Base-by-base conservation (phyloP, 2,797 vertebrate genomes). In the Odontamblyopus rebecca region DNA sequence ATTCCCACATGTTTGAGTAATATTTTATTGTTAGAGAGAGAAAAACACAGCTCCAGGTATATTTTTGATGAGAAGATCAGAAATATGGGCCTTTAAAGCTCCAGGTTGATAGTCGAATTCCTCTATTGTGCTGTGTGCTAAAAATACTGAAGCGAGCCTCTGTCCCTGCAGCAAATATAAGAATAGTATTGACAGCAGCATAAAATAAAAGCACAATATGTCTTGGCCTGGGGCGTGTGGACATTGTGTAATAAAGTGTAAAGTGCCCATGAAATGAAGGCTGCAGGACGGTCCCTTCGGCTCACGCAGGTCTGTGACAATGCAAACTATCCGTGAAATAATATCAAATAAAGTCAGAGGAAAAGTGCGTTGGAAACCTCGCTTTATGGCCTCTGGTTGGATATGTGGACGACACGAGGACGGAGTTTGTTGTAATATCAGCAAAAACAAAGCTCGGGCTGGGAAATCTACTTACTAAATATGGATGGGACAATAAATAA, bases 191-290 rank as follows among this genome's bases (percentile, higher is more conserved):
- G 81, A 82, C 62, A 60, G 54, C n/a, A 44, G 78, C 79, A 80
- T 72, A 80, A 83, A 84, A 77, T 82, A 74, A 70, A 83, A 84
- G 16, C 75, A 68, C 61, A 71, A 61, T 75, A 51, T 83, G 70
- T 81, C 71, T 70, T 16, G 72, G 75, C 80, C 81, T 81, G 78
- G 53, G 84, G 84, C 70, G 41, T 74, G 66, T 84, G 74, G 69
- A 41, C 70, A 54, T 74, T 50, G 59, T 71, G 48, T 44, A 66
- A 69, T 59, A 19, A 26, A 48, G 30, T 77, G 80, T 80, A 80
- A 86, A 82, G 77, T 74, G 73, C 68, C 75, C 71, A 74, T 79
- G 68, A 87, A 88, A 79, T 86, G 67, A 79, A 77, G 57, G 81
- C 30, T 48, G 61, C 16, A 13, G 62, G 38, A 51, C 12, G 64